Evolutionary conservation across 1,140 invertebrate genomes (phyloP), one percentile per base, ranked within the genome.

Genomic region (Leptinotarsa undecemlineata): DNA sequence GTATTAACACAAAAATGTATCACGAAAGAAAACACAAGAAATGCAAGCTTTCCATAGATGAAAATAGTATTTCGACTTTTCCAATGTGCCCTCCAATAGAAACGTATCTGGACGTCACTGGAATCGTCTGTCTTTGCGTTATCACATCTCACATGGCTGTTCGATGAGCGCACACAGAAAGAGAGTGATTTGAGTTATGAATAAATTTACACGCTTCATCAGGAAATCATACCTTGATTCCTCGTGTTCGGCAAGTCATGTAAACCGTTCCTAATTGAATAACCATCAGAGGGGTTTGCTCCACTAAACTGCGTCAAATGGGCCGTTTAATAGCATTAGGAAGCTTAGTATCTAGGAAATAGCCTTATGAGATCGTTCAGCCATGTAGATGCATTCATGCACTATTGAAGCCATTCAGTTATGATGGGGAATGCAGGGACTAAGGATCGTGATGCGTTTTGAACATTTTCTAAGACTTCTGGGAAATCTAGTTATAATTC

Each of bases 231-330:
- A 66, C 20, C 63, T 57, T 57, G 63, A 66, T 66, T 66, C 63
- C 3, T 21, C 17, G 63, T 21, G 21, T 62, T 62, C 21, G 13
- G n/a, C 21, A 21, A 66, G n/a, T 66, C 63, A 66, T 66, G 63
- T 23, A 66, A 66, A 66, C 63, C 63, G 26, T 66, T 15, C 13
- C 63, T 66, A 66, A 66, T 66, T 66, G 63, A 66, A 66, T 66
- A 23, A 66, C 23, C 26, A 66, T 66, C 63, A 21, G n/a, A 21
- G 63, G 26, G 63, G 20, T 66, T 21, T 66, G 63, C 21, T 66
- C 5, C 63, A 23, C 26, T 66, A 15, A 66, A 33, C 63, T 66
- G 26, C 23, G 26, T 66, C 26, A 66, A 66, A 66, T 66, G 20
- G 26, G 21, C n/a, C 63, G 63, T 66, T 66, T 66, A 66, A 66